Evolutionary conservation across 2,113 vertebrate genomes (phyloP).

Genomic region (Periophthalmodon schlosseri): DNA sequence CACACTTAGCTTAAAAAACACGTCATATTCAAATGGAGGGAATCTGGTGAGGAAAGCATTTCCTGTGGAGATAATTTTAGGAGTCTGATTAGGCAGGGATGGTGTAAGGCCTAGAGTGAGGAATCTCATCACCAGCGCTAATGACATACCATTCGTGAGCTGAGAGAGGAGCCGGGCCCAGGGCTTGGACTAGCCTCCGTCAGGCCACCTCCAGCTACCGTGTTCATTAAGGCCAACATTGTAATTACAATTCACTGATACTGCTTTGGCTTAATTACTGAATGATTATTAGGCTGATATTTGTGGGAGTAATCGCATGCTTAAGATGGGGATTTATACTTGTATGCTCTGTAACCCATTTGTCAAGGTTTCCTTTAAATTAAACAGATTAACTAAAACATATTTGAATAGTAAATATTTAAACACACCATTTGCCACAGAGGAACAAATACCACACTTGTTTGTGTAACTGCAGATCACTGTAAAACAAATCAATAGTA

Average conservation of each 20-base stretch:
- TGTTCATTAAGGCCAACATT: conserved; percentile 73
- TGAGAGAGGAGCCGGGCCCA: conserved; percentile 63
- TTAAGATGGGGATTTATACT: conserved; percentile 61
- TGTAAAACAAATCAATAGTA: conserved; percentile 49
- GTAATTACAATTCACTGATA: conserved; percentile 74
- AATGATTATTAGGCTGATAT: conserved; percentile 73
- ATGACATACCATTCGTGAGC: conserved; percentile 76
- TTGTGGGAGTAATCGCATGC: conserved; percentile 64
- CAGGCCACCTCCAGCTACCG: conserved; percentile 67
- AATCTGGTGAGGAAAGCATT: conserved; percentile 65
- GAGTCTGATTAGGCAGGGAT: conserved; percentile 73
- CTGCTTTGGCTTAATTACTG: conserved; percentile 69
- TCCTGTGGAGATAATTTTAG: conserved; percentile 74
- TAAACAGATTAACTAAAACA: conserved; percentile 24
- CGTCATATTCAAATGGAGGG: conserved; percentile 45
- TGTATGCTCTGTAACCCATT: conserved; percentile 38
- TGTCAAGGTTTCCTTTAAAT: conserved; percentile 46
- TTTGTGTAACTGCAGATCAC: conserved; percentile 38
- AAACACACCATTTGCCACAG: conserved; percentile 8
- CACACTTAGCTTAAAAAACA: conserved; percentile 29
- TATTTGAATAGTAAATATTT: conserved; percentile 31
- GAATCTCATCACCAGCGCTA: conserved; percentile 71
- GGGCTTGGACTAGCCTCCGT: conserved; percentile 68
- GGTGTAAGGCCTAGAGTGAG: conserved; percentile 72
- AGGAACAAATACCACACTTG: conserved; percentile 37